Base-by-base conservation (phyloP, 2,797 vertebrate genomes). In the Mormyrus hasselquistii region DNA sequence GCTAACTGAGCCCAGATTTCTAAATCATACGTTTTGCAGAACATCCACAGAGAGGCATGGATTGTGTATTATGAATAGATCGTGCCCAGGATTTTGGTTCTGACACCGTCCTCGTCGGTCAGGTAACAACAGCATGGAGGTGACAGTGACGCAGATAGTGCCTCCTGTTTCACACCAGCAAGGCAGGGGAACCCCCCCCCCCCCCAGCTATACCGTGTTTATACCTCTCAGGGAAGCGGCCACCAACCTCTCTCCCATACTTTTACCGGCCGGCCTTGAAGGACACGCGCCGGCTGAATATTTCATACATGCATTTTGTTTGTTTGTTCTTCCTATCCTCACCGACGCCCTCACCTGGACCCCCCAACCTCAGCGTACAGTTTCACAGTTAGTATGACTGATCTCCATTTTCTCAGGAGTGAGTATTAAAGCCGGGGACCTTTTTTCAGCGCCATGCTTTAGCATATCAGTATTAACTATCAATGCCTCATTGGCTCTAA, bases 241-340 rank as follows among this genome's bases (percentile, higher is more conserved):
- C 62, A 29, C 10, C n/a, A 79, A 38, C 84, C 12, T 19, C 57
- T 38, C 88, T 34, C 44, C 47, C 47, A 57, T 85, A 76, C 22
- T 88, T 88, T 62, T 84, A 57, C 57, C 44, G 38, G 53, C 76
- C 47, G 88, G 8, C 88, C 57, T 86, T 65, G 55, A 89, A 89
- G 62, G 57, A 57, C 4, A 50, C 44, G 65, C 62, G 34, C 22
- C 52, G 14, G 69, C 62, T 89, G 89, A 87, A 87, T 89, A 82
- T 59, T 87, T 87, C 57, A 89, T 76, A 38, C 19, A 38, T 9
- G 38, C 50, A 69, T 87, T 89, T 87, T 62, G 89, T 89, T 53
- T 82, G 57, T 79, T 87, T 9, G 84, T 87, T 86, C n/a, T 25
- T 25, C 55, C 10, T 44, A 29, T 47, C 62, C 16, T 73, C 84